Evolutionary conservation across 64 coral and sea anemone genomes (phyloP).

Genomic region (Orbicella faveolata): DNA sequence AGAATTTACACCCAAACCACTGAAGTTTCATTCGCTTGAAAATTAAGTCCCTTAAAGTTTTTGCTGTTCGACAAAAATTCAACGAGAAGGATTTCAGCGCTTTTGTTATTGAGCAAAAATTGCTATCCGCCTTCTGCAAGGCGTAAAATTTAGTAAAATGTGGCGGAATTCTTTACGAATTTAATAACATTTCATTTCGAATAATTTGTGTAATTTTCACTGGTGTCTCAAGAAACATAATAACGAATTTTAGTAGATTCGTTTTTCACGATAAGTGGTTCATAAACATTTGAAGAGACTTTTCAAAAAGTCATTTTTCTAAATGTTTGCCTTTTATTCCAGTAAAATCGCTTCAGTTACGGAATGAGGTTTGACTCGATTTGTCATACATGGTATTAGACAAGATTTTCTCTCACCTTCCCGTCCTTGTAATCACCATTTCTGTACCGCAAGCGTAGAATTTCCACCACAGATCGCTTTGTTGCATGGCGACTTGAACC

Average conservation of each 20-base stretch:
- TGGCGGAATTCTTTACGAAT: slow-evolving; percentile 27
- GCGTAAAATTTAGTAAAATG: slow-evolving; percentile 26
- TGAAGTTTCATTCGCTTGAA: slow-evolving; percentile 8
- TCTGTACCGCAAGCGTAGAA: slow-evolving; percentile 92
- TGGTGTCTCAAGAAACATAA: slow-evolving; percentile 18
- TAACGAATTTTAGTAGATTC: slow-evolving; percentile 1
- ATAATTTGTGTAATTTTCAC: slow-evolving; percentile 37
- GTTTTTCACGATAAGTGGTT: slow-evolving; percentile 11
- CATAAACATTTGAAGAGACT: slow-evolving; percentile 29
- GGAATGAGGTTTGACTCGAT: neutral
- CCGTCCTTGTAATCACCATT: slow-evolving; percentile 91
- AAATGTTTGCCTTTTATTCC: neutral
- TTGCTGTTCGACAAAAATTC: neutral
- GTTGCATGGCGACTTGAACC: slow-evolving; percentile 89
- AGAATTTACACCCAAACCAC: slow-evolving; percentile 51
- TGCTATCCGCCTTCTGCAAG: neutral
- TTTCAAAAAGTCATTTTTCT: neutral
- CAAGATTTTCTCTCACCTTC: slow-evolving; percentile 68
- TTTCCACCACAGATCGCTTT: slow-evolving; percentile 92
- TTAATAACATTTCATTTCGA: slow-evolving; percentile 33
- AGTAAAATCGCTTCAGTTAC: neutral
- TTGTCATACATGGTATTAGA: neutral
- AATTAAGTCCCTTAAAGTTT: neutral
- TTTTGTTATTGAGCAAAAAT: neutral
- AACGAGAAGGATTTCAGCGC: neutral